Conservation (phyloP, 2,888 invertebrate genomes). For the Charanyca ferruginea region DNA sequence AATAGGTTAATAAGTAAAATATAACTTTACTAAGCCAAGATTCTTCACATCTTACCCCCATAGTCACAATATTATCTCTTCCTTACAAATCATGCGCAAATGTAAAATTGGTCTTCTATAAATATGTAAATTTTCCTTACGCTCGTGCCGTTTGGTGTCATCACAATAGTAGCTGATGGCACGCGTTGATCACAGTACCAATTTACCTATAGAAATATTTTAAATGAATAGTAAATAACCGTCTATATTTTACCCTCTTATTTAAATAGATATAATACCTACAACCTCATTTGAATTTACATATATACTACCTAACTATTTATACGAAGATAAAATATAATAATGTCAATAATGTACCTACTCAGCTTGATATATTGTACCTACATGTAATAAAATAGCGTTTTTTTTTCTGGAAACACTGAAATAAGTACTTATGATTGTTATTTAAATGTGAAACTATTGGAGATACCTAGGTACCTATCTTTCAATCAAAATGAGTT, state of each 20-base stretch:
- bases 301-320: conserved; percentile 33
- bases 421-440: conserved; percentile 1
- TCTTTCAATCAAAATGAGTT: conserved; percentile 33
- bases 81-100: conserved; percentile 38
- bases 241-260: conserved; percentile 35
- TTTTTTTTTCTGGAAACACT: conserved; percentile 14
- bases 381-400: conserved; percentile 8
- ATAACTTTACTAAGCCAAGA: neutral
- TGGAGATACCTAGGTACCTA: conserved; percentile 5
- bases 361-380: conserved; percentile 19
- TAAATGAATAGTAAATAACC: conserved; percentile 15
- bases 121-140: conserved; percentile 57
- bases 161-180: conserved; percentile 49
- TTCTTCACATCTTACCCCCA: conserved; percentile 20
- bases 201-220: conserved; percentile 26
- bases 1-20: neutral
- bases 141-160: conserved; percentile 44
- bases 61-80: conserved; percentile 8
- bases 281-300: conserved; percentile 29
- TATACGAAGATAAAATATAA: conserved; percentile 13
- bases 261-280: neutral
- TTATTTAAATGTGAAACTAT: conserved; percentile 16
- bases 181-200: conserved; percentile 27
- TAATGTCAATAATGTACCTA: conserved; percentile 50
- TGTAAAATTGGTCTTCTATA: conserved; percentile 42